These are phyloP conservation scores for Eupeodes corollae DNA, from an alignment of 1,140 invertebrate species.

Conservation along the genomic window DNA sequence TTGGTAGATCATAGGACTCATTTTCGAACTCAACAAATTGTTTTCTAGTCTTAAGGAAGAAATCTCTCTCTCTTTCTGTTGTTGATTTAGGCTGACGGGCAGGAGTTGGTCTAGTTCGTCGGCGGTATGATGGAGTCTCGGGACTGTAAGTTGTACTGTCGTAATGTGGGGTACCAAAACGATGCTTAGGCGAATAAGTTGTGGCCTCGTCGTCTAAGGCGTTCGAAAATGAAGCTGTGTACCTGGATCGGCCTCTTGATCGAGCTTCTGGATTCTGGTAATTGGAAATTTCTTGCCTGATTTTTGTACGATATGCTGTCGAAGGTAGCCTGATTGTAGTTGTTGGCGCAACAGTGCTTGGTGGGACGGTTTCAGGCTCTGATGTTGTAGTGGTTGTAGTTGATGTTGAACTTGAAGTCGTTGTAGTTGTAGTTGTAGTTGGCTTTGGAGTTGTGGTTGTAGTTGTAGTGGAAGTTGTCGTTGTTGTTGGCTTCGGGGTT, in stretches of 20 bases:
- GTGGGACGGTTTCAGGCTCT: background rate
- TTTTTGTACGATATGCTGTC: background rate
- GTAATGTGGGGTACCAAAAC: background rate
- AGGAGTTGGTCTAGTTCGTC: conserved; percentile 1
- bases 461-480: conserved; percentile 9
- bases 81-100: background rate
- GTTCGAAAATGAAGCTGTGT: conserved; percentile 17
- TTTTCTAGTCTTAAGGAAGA: too few species aligned
- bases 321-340: background rate
- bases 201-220: conserved; percentile 26
- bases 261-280: conserved; percentile 4
- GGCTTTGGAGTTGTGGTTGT: background rate
- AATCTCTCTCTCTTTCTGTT: too few species aligned
- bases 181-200: conserved; percentile 28
- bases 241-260: conserved; percentile 25
- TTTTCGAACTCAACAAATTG: background rate
- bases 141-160: background rate
- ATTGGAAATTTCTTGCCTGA: background rate
- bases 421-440: conserved; percentile 2
- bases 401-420: background rate
- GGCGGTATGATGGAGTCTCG: conserved; percentile 5
- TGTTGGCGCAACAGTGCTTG: background rate
- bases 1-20: conserved; percentile 10
- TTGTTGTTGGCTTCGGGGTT: conserved; percentile 4
- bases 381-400: background rate